Conservation (phyloP, 2,113 vertebrate species). For the Thymallus thymallus region DNA sequence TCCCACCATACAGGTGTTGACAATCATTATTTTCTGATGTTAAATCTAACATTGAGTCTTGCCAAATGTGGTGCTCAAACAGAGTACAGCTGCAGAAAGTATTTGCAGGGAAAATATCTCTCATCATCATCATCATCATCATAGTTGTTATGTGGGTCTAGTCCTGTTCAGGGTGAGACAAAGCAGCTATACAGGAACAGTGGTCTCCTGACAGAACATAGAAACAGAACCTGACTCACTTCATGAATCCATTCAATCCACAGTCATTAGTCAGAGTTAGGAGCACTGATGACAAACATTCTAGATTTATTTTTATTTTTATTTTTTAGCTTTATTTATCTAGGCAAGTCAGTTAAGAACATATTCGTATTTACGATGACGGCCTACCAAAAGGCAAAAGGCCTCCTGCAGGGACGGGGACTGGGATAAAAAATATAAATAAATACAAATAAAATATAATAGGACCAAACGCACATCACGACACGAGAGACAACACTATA, state of each 20-base stretch:
- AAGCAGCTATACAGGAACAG: not conserved
- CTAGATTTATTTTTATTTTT: no score
- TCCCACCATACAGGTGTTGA: not conserved
- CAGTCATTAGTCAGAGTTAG: not conserved
- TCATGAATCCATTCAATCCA: not conserved
- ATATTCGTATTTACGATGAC: no score
- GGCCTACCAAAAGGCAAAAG: no score
- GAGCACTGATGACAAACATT: no score
- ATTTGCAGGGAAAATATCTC: slow-evolving; percentile 12
- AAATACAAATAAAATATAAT: no score
- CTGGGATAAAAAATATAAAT: no score
- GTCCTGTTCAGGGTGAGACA: slow-evolving; percentile 5
- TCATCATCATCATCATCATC: slow-evolving; percentile 3
- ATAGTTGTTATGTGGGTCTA: not conserved
- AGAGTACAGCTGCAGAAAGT: slow-evolving; percentile 14
- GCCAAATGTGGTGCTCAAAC: not conserved
- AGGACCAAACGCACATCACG: no score
- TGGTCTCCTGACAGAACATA: not conserved
- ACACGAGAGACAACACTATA: no score
- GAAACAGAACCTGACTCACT: not conserved
- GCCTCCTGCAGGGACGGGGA: no score
- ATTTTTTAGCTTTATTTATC: no score
- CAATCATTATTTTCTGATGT: not conserved
- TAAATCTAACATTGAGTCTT: not conserved
- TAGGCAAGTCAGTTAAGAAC: no score